Conservation (phyloP, 2,113 vertebrate species). For the Marcusenius ussheri region DNA sequence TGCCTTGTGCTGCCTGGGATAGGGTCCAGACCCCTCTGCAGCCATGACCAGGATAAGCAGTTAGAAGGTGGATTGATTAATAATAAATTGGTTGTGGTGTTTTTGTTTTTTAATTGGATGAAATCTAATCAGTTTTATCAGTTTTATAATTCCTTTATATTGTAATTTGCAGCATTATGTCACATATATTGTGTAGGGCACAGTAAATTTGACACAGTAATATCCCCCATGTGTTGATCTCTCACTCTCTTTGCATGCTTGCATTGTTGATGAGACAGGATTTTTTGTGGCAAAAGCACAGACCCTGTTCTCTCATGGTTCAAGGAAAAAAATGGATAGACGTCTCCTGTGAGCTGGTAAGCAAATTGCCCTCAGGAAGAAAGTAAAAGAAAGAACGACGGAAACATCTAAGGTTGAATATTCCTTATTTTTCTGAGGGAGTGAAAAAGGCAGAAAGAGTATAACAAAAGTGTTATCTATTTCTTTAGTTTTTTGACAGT, state of each 20-base stretch:
- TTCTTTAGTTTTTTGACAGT: background rate
- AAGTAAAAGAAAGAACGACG: background rate
- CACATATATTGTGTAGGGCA: background rate
- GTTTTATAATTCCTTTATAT: background rate
- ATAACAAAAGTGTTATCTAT: background rate
- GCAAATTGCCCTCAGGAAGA: conserved; percentile 6
- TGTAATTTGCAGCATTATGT: background rate
- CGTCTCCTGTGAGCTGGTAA: conserved; percentile 22
- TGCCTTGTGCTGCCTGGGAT: background rate
- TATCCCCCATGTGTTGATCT: background rate
- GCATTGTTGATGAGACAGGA: conserved; percentile 34
- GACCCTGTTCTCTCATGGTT: conserved; percentile 28
- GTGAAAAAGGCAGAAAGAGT: background rate
- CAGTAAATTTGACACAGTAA: background rate
- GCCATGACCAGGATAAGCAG: background rate
- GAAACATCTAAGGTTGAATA: background rate
- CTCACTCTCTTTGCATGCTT: conserved; percentile 6
- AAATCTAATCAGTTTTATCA: background rate
- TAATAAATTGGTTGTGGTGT: background rate
- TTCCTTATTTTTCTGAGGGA: background rate
- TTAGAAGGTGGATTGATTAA: background rate
- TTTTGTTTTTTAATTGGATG: background rate
- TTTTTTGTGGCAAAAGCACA: conserved; percentile 33
- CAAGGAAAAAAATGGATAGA: conserved; percentile 24
- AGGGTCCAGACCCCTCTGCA: background rate